Base-by-base conservation (phyloP, 2,113 vertebrate species). In the Tachycineta bicolor region DNA sequence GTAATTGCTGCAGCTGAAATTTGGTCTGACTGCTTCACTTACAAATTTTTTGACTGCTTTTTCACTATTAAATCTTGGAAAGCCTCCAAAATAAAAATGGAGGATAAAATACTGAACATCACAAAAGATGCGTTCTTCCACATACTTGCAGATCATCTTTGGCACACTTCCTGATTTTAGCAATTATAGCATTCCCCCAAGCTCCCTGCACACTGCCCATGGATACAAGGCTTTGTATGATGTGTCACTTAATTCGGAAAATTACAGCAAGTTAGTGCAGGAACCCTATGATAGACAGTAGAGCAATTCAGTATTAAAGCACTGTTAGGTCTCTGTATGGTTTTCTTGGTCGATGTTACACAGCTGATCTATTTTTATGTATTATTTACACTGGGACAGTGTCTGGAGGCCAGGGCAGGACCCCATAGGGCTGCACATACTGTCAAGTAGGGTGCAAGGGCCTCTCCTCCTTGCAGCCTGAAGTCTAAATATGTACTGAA, bases 381-480 rank as follows among this genome's bases (percentile, higher is more conserved):
- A 86, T 81, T 92, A 93, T 95, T 97, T 96, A 90, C 58, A 81
- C 62, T 93, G 85, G 85, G 64, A 88, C n/a, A 95, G n/a, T 89
- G 85, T 85, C 85, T 88, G 50, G 75, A 90, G 88, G 85, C 53
- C 55, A 71, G 64, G 75, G 71, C 60, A 70, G 47, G 41, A 70
- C 79, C 68, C 52, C 28, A 47, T 13, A 70, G 28, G 24, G 21
- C 29, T 86, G 33, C 46, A 73, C 44, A 63, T 33, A 60, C 14
- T 62, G 21, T 34, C 29, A 43, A 60, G 64, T 0, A 78, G 46
- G 60, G 88, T 67, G 49, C 73, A 95, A 93, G 12, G 91, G 31
- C 13, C 49, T 41, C 67, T 91, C 29, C 41, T 84, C 55, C 63
- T 75, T 69, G 39, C 47, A 93, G 43, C n/a, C 69, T 86, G 68